Base-by-base conservation (phyloP, 1,140 invertebrate species). In the Temnothorax longispinosus region DNA sequence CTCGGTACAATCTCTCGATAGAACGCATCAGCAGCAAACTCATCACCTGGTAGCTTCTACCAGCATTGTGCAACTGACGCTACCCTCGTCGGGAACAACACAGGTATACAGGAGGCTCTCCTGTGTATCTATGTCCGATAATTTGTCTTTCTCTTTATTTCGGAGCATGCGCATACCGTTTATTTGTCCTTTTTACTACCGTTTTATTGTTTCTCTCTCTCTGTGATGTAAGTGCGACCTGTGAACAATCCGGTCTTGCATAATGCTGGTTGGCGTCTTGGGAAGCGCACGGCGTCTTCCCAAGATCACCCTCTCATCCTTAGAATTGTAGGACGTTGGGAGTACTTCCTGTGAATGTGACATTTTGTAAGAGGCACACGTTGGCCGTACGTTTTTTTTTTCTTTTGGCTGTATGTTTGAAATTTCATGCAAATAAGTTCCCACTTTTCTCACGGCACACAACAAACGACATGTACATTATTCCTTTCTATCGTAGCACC, bases 1-100 rank as follows among this genome's bases (percentile, higher is more conserved):
- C 87, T 96, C 96, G 96, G 96, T 96, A 96, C 96, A 96, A 91
- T 93, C 94, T 86, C 82, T 94, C 77, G 95, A 94, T 94, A 95
- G 94, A 94, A 96, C 95, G 86, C 94, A 95, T 84, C 95, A 95
- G 91, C 95, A 93, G 94, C 96, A 94, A 93, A 94, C 92, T 74
- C 94, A 95, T 94, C 96, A 95, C 95, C 94, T 96, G 93, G 96
- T 97, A 93, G 96, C 96, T 88, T 96, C 96, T 93, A 97, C 98
- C 95, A 98, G 97, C 96, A 98, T 98, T 95, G 97, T 98, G 93
- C 98, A 98, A 96, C 96, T 98, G 91, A 97, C 97, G 90, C 95
- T 98, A 92, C 97, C 97, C 90, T 95, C 96, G 91, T 96, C 97
- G 93, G 96, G 96, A 89, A 96, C 96, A 87, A 96, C 96, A 95